Evolutionary conservation across 2,113 vertebrate genomes (phyloP).

Genomic region (Platysteira castanea): DNA sequence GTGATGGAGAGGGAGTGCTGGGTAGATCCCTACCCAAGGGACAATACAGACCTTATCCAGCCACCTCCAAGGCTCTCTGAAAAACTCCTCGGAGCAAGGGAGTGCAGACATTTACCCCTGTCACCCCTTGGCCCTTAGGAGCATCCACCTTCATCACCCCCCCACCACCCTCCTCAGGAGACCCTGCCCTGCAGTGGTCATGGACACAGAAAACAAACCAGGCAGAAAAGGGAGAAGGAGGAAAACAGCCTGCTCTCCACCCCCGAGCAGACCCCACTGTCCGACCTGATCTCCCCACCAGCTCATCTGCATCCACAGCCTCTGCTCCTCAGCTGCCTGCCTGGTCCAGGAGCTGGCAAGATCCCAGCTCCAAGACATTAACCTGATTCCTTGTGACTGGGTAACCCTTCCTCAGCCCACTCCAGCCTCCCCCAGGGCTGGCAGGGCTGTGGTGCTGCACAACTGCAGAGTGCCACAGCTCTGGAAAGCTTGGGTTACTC

Average conservation of each 20-base stretch:
- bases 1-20: background rate
- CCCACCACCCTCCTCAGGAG: background rate
- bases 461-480: background rate
- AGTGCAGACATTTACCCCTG: background rate
- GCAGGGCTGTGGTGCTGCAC: background rate
- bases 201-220: background rate
- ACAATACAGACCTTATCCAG: background rate
- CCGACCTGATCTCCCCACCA: background rate
- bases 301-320: background rate
- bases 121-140: background rate
- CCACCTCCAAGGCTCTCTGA: background rate
- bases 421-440: background rate
- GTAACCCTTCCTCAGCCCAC: background rate
- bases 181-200: background rate
- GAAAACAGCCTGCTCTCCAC: background rate
- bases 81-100: background rate
- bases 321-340: background rate
- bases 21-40: background rate
- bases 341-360: accelerated
- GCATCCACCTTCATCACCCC: background rate
- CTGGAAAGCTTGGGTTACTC: background rate
- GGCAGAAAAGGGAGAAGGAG: background rate
- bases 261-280: background rate
- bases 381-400: accelerated
- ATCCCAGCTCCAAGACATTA: background rate